Percentiles rank a stretch among this genome's conserved stretches.
These are phyloP conservation scores for Holacanthus passer DNA, from an alignment of 2,113 vertebrate species.

Conservation along the genomic window DNA sequence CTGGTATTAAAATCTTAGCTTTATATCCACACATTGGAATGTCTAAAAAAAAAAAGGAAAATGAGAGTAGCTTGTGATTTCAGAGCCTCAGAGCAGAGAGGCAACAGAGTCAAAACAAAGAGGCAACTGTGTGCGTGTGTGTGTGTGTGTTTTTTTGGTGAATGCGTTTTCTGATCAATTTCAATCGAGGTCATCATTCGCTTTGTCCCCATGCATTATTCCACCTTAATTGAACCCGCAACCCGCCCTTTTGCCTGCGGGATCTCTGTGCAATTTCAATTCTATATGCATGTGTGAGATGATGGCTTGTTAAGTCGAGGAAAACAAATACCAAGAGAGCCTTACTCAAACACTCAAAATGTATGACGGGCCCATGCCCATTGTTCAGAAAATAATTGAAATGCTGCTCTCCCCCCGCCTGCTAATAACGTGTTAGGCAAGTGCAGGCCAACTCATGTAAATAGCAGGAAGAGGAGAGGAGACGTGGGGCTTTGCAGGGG, in stretches of 20 bases:
- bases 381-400: constrained; percentile 66
- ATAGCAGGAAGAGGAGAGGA: constrained; percentile 45
- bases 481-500: constrained; percentile 31
- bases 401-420: constrained; percentile 44
- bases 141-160: constrained; percentile 27
- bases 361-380: constrained; percentile 54
- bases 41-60: no score
- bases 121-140: constrained; percentile 16
- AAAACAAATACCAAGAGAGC: constrained; percentile 76
- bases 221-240: constrained; percentile 77
- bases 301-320: constrained; percentile 77
- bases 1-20: constrained; percentile 74
- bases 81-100: constrained; percentile 48
- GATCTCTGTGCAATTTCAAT: constrained; percentile 64
- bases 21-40: constrained; percentile 62
- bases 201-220: constrained; percentile 79
- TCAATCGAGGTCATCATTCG: constrained; percentile 72
- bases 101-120: constrained; percentile 70
- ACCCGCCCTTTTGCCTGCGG: constrained; percentile 71
- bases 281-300: constrained; percentile 71
- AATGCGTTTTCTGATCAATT: constrained; percentile 76
- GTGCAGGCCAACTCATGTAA: constrained; percentile 57
- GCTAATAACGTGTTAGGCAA: constrained; percentile 58
- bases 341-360: constrained; percentile 68
- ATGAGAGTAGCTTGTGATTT: constrained; percentile 57